A percentile compares a stretch with the other conserved stretches of the same genome.
phyloP scores from a whole-genome alignment of 2,113 vertebrate species.

The Neoarius graeffei region DNA sequence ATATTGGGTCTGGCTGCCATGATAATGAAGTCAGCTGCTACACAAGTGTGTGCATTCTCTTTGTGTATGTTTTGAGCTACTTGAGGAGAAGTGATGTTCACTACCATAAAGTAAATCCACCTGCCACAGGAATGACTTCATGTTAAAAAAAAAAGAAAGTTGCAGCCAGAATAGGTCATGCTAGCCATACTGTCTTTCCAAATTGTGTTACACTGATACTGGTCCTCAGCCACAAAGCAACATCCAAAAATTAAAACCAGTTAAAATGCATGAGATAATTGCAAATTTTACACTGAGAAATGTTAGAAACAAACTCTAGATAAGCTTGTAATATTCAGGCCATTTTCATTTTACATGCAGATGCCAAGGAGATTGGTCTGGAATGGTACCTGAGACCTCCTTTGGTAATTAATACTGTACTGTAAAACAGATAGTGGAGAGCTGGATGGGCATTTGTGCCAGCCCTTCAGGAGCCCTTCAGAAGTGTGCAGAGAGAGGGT shows the following conservation, averaged over 20 bases:
- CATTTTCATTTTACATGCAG: not conserved
- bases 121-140: constrained; percentile 37
- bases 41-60: not conserved
- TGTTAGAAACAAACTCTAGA: not conserved
- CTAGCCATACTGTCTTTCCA: not conserved
- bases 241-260: not conserved
- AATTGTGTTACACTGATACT: constrained; percentile 30
- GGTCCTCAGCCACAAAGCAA: constrained; percentile 4
- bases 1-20: constrained; percentile 3
- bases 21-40: not conserved
- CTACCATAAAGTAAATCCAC: constrained; percentile 1
- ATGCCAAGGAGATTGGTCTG: not conserved
- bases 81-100: not conserved
- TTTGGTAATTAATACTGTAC: constrained; percentile 33
- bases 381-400: not conserved
- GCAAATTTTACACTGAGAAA: not conserved
- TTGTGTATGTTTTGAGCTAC: constrained; percentile 31
- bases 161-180: constrained; percentile 9
- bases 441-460: constrained; percentile 5
- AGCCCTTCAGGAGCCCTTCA: constrained; percentile 29
- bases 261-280: not conserved
- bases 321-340: not conserved
- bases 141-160: constrained; percentile 42
- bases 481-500: constrained; percentile 32
- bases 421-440: constrained; percentile 29